Evolutionary conservation across 2,113 vertebrate genomes (phyloP), one percentile per base, ranked within the genome.

Genomic region (Mandrillus leucophaeus): DNA sequence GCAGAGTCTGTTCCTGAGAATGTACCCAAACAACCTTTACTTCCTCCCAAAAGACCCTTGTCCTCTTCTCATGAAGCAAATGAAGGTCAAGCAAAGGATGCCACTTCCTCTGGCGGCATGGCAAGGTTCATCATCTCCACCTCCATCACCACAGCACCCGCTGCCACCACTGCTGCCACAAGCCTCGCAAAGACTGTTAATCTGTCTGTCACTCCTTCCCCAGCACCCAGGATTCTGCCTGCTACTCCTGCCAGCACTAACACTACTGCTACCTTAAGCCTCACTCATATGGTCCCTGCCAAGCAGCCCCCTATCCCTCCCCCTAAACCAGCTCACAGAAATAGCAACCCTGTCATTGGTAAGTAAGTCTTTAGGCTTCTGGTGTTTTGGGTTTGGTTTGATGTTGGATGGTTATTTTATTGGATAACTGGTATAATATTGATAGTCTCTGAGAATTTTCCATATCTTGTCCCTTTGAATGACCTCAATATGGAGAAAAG

Each of bases 281-380:
- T 98, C 52, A 90, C 93, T 92, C 97, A 98, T 96, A 48, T 96
- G 18, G 99, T 98, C 94, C 98, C 97, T 93, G 95, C 98, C 98
- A 99, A 99, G 98, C 99, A 99, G 96, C 99, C 99, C 3, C 99
- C 99, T 0, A 0, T 99, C 55, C 99, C 99, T 75, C 99, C 99
- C 43, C 99, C 99, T 96, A 99, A 99, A 95, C 99, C 99, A 0
- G 50, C 99, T 97, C 99, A 99, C 98, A 99, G 99, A 97, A 99
- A 99, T 83, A 99, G 99, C 99, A 99, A 99, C 92, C 98, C 99
- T 1, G 98, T 99, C 78, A 98, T 99, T 97, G 99, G 99, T 99
- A 97, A 99, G 99, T 99, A 73, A 68, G 55, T 73, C 59, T 93
- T 52, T 25, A 85, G 25, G 30, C 48, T 83, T 57, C 9, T 50